These are phyloP conservation scores for Trachops cirrhosus DNA, from an alignment of 2,797 vertebrate genomes.

Conservation along the genomic window DNA sequence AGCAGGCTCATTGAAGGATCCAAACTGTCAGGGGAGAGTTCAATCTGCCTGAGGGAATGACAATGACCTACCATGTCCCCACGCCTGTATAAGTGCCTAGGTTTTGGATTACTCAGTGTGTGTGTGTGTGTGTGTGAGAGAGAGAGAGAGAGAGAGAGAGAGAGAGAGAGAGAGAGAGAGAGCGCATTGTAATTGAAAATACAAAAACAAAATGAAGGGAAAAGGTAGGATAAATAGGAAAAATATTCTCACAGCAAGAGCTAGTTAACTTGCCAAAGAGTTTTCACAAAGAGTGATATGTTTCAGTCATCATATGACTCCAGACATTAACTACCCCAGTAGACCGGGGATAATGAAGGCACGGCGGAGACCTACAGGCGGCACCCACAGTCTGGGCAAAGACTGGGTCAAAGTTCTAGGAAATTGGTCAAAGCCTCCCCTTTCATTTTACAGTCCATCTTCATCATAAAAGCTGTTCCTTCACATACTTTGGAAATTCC, in stretches of 20 bases:
- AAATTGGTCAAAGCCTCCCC: background rate
- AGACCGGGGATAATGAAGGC: background rate
- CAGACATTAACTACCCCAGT: background rate
- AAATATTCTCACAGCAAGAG: background rate
- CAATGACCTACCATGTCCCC: background rate
- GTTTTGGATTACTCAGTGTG: background rate
- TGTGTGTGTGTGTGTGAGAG: background rate
- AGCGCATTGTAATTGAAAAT: background rate
- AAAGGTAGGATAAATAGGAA: background rate
- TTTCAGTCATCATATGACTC: background rate
- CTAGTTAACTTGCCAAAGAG: background rate
- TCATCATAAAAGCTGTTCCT: constrained; percentile 59
- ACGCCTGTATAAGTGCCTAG: background rate
- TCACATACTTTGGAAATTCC: constrained; percentile 58
- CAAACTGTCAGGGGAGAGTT: background rate
- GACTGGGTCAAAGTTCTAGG: constrained; percentile 17
- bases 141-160: too few species aligned
- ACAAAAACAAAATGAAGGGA: constrained; percentile 13
- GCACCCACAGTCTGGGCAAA: background rate
- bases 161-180: too few species aligned
- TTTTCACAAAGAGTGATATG: background rate
- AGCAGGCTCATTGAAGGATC: background rate
- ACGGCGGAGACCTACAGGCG: background rate
- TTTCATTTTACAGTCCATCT: constrained; percentile 56
- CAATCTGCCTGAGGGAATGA: background rate